Evolutionary conservation across 2,888 invertebrate species (phyloP), one percentile per base, ranked within the genome.

Genomic region (Vesta saturnalis): DNA sequence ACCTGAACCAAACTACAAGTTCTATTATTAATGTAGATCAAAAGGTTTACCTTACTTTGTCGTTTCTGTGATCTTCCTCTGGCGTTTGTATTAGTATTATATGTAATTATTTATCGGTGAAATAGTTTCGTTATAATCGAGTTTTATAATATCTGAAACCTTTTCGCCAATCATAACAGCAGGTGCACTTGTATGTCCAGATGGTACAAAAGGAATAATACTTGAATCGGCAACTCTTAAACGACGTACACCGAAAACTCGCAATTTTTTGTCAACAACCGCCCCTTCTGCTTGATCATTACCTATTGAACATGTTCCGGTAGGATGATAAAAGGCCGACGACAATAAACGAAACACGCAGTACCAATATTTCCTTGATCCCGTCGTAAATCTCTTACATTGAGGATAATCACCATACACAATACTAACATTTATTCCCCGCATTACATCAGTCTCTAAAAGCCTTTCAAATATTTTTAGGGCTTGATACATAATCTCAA

Each of bases 401-500:
- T 86, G 87, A 0, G 88, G 87, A 35, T 55, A 65, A 21, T 65
- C 46, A 6, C 22, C 47, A 18, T 46, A 47, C 10, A 60, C 16
- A 18, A 65, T 22, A 0, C 12, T 47, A n/a, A 60, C 60, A 18
- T 65, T 65, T 10, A 65, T 46, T 30, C 14, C 21, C 23, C 47
- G 19, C 65, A 65, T 65, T 8, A 54, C 35, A 15, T 60, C 21
- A 1, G 90, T 89, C 10, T 79, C 60, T 1, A 72, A 10, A 16
- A 80, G 59, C 1, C 68, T 65, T n/a, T 74, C 6, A 2, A 73
- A 22, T 15, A 68, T 69, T 12, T 88, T 83, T 3, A 91, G 85
- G 0, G 89, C 88, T 14, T 87, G 85, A 0, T 91, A 85, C n/a
- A 91, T 83, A 1, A 88, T 89, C 14, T 87, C 85, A 2, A 89